A percentile compares a stretch with the other conserved stretches of the same genome.
These are phyloP conservation scores for Batillaria attramentaria DNA, from an alignment of 1,140 invertebrate genomes.

Conservation along the genomic window DNA sequence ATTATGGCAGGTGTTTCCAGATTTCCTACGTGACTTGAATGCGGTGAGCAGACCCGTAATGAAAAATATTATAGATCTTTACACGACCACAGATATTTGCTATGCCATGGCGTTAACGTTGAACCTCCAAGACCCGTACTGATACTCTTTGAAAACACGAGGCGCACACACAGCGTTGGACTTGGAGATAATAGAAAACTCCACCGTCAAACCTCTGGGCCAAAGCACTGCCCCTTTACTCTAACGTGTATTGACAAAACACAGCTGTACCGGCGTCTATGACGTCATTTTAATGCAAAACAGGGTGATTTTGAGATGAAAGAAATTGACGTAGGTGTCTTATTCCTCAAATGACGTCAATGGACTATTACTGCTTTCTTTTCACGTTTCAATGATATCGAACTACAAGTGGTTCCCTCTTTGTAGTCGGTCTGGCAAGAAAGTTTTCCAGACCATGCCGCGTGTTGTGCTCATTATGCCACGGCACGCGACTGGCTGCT, in stretches of 20 bases:
- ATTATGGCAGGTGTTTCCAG: no score
- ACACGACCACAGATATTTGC: no score
- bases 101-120: no score
- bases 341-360: background rate
- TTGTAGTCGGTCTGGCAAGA: background rate
- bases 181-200: background rate
- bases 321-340: background rate
- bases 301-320: background rate
- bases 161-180: background rate
- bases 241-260: background rate
- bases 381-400: background rate
- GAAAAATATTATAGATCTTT: no score
- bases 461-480: no score
- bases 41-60: no score
- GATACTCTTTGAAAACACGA: no score
- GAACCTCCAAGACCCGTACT: no score
- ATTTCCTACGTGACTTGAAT: no score
- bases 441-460: no score
- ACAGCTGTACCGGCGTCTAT: background rate
- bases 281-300: background rate
- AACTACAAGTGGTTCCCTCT: background rate
- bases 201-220: background rate
- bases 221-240: background rate
- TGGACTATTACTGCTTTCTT: background rate
- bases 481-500: no score